Evolutionary conservation across 1,140 invertebrate species (phyloP), one percentile per base, ranked within the genome.

Genomic region (Antheraea mylitta): DNA sequence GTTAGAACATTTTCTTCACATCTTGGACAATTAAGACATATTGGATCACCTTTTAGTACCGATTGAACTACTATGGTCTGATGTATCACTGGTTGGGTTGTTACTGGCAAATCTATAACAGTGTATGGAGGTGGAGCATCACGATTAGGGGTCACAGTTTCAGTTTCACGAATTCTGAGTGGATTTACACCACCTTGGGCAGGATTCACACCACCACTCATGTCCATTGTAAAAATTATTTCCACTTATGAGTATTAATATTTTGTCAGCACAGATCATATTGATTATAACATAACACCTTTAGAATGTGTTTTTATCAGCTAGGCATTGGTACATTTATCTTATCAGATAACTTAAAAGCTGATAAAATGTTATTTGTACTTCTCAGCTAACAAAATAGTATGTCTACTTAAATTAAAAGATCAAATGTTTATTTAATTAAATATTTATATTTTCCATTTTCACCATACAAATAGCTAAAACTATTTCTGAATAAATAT

Each of bases 71-170:
- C 81, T 63, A 90, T 71, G 64, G 82, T 85, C 69, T 86, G 76
- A 64, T 82, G 82, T 22, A 81, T 69, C 18, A 79, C 67, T 59
- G 85, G 78, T 63, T 71, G 77, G 18, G 67, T 74, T 18, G 66
- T 78, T 18, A 74, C 74, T 58, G 61, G 64, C 36, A 60, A 48
- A 22, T 74, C 75, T 63, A 48, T 16, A 45, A 66, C 66, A 36
- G 79, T 68, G 67, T 90, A 89, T 30, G 88, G 83, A 8, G 88
- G 88, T 30, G 89, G 88, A 8, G 80, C 81, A 22, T 83, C 82
- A 48, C 66, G 64, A 11, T 73, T 67, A 18, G 69, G 72, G 16
- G 19, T 37, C 0, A 72, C 59, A 70, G 66, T 72, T 62, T 76
- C 77, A 64, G 75, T 79, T 65, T 78, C 65, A 18, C 13, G 11